A percentile compares a stretch with the other conserved stretches of the same genome.
Evolutionary conservation across 2,797 vertebrate genomes (phyloP).

Genomic region (Peromyscus nudipes): DNA sequence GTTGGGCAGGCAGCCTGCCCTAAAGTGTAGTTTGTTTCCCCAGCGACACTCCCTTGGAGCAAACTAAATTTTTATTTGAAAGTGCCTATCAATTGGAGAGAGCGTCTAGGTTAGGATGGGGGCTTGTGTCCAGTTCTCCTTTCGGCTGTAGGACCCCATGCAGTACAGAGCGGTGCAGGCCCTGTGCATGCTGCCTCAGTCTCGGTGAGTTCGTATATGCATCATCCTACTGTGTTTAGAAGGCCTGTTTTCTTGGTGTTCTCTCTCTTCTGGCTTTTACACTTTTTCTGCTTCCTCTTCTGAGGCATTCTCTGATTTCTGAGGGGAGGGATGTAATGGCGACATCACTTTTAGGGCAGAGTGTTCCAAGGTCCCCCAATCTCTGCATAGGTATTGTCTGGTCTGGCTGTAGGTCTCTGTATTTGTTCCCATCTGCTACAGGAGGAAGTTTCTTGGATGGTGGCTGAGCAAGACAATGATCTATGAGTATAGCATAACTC

Average conservation of each 20-base stretch:
- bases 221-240: neutral
- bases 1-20: neutral
- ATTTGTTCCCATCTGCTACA: neutral
- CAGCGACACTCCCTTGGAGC: neutral
- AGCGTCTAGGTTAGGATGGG: neutral
- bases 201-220: neutral
- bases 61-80: neutral
- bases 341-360: neutral
- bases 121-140: neutral
- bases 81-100: neutral
- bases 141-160: neutral
- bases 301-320: neutral
- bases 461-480: neutral
- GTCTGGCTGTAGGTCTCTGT: neutral
- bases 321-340: neutral
- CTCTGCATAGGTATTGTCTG: neutral
- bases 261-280: neutral
- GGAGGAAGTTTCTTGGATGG: neutral
- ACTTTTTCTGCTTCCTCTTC: neutral
- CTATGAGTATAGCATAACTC: neutral
- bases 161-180: neutral
- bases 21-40: neutral
- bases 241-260: neutral
- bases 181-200: neutral
- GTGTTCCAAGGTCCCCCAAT: neutral